These are phyloP conservation scores for Pycnonotus jocosus DNA, from an alignment of 2,113 vertebrate species.

Conservation along the genomic window DNA sequence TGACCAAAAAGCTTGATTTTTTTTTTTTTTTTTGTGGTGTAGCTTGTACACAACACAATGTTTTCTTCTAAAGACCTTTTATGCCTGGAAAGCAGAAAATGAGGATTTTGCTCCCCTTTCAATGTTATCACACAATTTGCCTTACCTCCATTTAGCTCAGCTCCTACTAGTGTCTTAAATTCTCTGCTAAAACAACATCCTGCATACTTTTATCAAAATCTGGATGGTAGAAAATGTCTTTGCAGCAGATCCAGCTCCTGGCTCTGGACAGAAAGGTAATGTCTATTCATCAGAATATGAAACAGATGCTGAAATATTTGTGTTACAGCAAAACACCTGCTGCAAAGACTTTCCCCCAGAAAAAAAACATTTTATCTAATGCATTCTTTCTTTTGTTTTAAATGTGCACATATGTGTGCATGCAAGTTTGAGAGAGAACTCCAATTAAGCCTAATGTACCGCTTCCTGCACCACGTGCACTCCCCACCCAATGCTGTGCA, in stretches of 20 bases:
- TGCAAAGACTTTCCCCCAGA: neutral
- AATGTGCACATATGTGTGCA: neutral
- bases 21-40: neutral
- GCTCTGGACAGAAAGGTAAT: neutral
- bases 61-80: neutral
- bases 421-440: neutral
- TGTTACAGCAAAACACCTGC: neutral
- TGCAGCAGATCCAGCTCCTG: neutral
- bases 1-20: neutral
- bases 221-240: neutral
- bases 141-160: neutral
- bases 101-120: neutral
- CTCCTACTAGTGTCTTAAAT: neutral
- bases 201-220: neutral
- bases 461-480: neutral
- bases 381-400: neutral
- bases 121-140: neutral
- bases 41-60: neutral
- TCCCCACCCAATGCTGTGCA: neutral
- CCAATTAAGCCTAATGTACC: neutral
- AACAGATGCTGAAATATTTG: neutral
- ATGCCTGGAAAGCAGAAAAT: neutral
- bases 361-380: neutral
- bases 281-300: neutral
- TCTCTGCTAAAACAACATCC: neutral